A percentile compares a stretch with the other conserved stretches of the same genome.
Evolutionary conservation across 1,140 invertebrate genomes (phyloP).

Genomic region (Nephila pilipes): DNA sequence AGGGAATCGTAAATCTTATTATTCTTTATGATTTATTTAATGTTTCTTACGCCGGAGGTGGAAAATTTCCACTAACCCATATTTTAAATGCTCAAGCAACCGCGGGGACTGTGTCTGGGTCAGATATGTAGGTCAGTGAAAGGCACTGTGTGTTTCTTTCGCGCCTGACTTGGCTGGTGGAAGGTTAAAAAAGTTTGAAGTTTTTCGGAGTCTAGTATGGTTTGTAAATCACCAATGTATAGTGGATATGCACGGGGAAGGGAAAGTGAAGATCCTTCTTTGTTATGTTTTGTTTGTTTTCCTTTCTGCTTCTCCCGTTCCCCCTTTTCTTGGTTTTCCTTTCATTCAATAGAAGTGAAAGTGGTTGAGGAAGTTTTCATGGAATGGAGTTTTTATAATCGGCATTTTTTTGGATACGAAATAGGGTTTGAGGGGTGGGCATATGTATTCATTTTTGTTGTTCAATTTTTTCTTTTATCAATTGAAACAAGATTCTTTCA

Average conservation of each 20-base stretch:
- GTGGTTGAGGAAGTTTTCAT: not conserved
- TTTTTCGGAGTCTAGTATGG: not conserved
- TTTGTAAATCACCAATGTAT: slow-evolving; percentile 16
- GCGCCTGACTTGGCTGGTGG: not conserved
- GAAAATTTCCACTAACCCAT: slow-evolving; percentile 58
- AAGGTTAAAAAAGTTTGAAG: not conserved
- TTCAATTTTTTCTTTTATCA: no score
- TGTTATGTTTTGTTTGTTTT: not conserved
- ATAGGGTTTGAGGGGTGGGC: no score
- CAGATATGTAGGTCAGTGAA: slow-evolving; percentile 53
- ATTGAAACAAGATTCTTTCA: no score
- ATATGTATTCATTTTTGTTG: no score
- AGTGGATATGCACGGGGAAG: not conserved
- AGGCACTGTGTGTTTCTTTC: not conserved
- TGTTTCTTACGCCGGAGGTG: slow-evolving; percentile 9
- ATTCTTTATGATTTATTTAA: slow-evolving; percentile 40
- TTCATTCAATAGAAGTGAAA: not conserved
- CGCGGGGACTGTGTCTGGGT: slow-evolving; percentile 61
- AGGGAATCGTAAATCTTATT: slow-evolving; percentile 13
- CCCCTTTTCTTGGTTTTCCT: not conserved
- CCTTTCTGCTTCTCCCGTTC: no score
- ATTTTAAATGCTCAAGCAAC: slow-evolving; percentile 36
- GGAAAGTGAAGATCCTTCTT: not conserved
- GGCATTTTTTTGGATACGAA: not conserved
- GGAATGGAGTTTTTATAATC: not conserved